These are phyloP conservation scores for Onychostruthus taczanowskii DNA, from an alignment of 2,113 vertebrate species.

Conservation along the genomic window DNA sequence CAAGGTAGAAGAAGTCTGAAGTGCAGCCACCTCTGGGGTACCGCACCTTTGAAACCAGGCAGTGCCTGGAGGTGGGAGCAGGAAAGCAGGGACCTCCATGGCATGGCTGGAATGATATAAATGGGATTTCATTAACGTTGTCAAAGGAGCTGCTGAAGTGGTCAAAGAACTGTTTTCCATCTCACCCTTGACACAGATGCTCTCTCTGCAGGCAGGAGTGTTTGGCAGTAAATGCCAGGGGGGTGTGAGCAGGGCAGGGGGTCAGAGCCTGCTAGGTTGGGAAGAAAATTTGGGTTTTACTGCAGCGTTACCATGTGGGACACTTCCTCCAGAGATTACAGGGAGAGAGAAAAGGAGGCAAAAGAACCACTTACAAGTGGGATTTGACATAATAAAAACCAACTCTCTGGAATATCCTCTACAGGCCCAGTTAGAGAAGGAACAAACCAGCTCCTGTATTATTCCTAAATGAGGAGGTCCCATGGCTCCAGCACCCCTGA, in stretches of 20 bases:
- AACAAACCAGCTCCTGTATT: not conserved
- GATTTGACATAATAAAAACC: not conserved
- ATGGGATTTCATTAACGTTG: not conserved
- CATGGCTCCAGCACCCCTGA: not conserved
- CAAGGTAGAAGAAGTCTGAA: not conserved
- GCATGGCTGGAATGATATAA: not conserved
- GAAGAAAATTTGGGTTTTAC: not conserved
- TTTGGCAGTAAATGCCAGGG: not conserved
- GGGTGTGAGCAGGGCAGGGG: not conserved
- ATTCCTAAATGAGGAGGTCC: not conserved
- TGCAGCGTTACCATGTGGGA: fast-evolving
- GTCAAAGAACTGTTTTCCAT: not conserved
- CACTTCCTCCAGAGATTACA: not conserved
- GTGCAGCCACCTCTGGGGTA: not conserved
- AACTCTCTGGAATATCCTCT: not conserved
- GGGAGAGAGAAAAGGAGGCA: not conserved
- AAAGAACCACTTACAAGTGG: not conserved
- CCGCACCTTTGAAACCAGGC: not conserved
- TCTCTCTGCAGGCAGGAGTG: not conserved
- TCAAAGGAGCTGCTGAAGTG: not conserved
- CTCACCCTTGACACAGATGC: fast-evolving
- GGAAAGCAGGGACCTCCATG: not conserved
- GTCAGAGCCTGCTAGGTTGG: not conserved
- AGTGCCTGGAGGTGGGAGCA: not conserved
- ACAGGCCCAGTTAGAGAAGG: not conserved